Conservation (phyloP, 2,113 vertebrate genomes). For the Bothrops jararaca region DNA sequence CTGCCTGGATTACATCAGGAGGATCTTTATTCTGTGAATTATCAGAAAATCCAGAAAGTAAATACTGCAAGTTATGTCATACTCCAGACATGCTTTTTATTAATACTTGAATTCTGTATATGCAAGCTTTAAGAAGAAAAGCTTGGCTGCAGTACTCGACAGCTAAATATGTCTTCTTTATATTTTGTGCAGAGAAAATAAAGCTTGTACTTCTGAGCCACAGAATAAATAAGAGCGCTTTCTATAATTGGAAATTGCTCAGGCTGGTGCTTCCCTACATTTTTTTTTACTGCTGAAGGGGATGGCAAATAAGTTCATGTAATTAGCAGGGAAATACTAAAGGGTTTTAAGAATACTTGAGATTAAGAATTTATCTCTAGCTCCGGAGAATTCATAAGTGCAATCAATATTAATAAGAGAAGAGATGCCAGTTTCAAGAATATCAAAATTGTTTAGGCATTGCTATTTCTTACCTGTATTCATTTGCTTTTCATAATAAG, state of each 20-base stretch:
- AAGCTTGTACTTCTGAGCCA: background rate
- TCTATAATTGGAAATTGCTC: slow-evolving; percentile 49
- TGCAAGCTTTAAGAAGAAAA: background rate
- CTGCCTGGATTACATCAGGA: background rate
- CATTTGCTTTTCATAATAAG: slow-evolving; percentile 37
- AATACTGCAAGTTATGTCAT: background rate
- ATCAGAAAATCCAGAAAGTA: background rate
- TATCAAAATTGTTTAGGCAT: slow-evolving; percentile 45
- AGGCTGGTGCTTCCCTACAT: slow-evolving; percentile 12
- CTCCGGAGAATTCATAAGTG: slow-evolving; percentile 39
- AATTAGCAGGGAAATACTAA: slow-evolving; percentile 57
- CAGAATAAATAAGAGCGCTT: slow-evolving; percentile 40
- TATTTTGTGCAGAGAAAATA: background rate
- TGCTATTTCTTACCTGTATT: slow-evolving; percentile 28
- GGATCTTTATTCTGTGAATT: background rate
- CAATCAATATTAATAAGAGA: slow-evolving; percentile 61
- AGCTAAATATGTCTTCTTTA: background rate
- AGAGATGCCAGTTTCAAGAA: slow-evolving; percentile 50
- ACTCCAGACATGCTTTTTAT: background rate
- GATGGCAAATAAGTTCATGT: slow-evolving; percentile 37
- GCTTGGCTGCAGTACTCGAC: background rate
- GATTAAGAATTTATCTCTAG: slow-evolving; percentile 59
- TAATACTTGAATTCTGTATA: background rate
- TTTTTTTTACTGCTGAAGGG: slow-evolving; percentile 34
- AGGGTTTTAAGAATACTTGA: slow-evolving; percentile 47